Percentiles rank a stretch among this genome's conserved stretches.
Evolutionary conservation across 2,113 vertebrate species (phyloP).

Genomic region (Lophotis ruficrista): DNA sequence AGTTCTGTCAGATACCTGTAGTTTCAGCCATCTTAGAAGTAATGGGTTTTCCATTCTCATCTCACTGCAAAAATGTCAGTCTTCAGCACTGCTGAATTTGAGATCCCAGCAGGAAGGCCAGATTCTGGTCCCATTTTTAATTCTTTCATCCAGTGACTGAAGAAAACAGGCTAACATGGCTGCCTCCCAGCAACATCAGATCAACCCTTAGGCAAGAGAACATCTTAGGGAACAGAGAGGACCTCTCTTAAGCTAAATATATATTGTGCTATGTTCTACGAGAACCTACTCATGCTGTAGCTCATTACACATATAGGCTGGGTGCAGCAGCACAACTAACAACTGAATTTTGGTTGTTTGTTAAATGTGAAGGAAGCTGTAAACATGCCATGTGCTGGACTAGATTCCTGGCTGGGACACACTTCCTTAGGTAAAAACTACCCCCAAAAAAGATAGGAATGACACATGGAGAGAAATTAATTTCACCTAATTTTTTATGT

Average conservation of each 20-base stretch:
- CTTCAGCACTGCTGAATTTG: background rate
- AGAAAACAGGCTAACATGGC: background rate
- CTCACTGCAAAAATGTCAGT: background rate
- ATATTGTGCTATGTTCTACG: background rate
- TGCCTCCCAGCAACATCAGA: background rate
- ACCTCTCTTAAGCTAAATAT: background rate
- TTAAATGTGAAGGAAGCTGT: background rate
- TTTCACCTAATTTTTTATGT: background rate
- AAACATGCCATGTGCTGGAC: background rate
- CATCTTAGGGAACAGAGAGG: background rate
- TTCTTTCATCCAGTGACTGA: background rate
- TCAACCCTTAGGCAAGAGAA: background rate
- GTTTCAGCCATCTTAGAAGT: background rate
- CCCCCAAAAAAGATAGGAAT: background rate
- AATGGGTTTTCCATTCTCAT: background rate
- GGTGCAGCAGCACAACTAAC: background rate
- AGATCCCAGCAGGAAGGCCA: background rate
- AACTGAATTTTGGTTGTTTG: background rate
- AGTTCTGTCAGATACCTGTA: background rate
- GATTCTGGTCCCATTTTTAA: background rate
- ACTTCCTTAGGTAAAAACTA: background rate
- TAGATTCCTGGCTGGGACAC: background rate
- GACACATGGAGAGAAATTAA: background rate
- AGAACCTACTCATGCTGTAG: background rate
- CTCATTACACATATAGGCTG: background rate